Percentiles rank a stretch among this genome's conserved stretches.
phyloP scores from a whole-genome alignment of 2,113 vertebrate genomes.

The Cavia porcellus region DNA sequence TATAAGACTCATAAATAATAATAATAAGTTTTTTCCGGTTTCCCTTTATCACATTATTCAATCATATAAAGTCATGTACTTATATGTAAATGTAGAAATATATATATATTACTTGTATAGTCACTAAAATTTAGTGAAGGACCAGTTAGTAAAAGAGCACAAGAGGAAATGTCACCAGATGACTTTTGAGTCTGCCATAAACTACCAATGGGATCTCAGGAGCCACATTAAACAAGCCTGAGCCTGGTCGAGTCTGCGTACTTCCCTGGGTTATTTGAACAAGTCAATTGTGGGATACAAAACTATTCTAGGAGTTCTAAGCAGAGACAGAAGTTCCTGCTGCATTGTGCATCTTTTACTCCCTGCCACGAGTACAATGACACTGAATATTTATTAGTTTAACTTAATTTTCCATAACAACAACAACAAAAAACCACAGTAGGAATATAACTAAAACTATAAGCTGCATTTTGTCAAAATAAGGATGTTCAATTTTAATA shows the following conservation, averaged over 20 bases:
- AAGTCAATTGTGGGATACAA: not conserved
- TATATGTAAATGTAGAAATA: not conserved
- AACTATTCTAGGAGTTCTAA: not conserved
- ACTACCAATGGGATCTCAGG: not conserved
- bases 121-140: not conserved
- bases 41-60: slow-evolving; percentile 11
- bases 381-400: not conserved
- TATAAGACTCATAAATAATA: not conserved
- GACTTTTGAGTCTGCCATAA: not conserved
- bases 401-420: slow-evolving; percentile 13
- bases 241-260: not conserved
- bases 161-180: not conserved
- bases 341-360: not conserved
- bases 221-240: not conserved
- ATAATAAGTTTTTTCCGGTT: not conserved
- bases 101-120: not conserved
- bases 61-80: not conserved
- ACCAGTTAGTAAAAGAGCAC: not conserved
- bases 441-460: not conserved
- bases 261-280: not conserved
- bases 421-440: not conserved
- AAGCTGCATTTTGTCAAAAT: slow-evolving; percentile 25
- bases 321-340: not conserved
- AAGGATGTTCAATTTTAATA: slow-evolving; percentile 48
- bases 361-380: not conserved